Evolutionary conservation across 2,797 vertebrate species (phyloP).

Genomic region (Notoglanidium macrostoma): DNA sequence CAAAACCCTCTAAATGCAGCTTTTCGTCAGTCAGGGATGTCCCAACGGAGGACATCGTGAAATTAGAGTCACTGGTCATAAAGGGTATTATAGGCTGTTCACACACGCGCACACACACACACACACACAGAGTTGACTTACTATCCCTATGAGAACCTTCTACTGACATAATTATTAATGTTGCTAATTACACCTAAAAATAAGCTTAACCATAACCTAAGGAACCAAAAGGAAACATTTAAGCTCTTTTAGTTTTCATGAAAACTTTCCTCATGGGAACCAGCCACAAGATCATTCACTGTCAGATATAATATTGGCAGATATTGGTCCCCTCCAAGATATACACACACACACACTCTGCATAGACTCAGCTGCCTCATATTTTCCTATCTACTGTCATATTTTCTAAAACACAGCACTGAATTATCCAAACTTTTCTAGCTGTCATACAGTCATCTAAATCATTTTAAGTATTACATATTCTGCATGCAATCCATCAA

Average conservation of each 20-base stretch:
- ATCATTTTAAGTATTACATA: constrained; percentile 12
- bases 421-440: background rate
- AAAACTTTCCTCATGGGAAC: background rate
- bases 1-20: constrained; percentile 36
- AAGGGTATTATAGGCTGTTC: constrained; percentile 44
- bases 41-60: constrained; percentile 36
- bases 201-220: background rate
- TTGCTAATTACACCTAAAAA: background rate
- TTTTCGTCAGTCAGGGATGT: constrained; percentile 31
- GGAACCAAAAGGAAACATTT: background rate
- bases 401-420: constrained; percentile 18
- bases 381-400: constrained; percentile 17
- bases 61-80: constrained; percentile 39
- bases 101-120: background rate
- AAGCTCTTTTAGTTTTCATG: background rate
- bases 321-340: background rate
- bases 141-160: background rate
- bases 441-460: background rate
- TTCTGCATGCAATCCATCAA: background rate
- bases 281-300: background rate
- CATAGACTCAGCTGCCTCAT: background rate
- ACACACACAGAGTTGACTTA: background rate
- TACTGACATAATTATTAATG: background rate
- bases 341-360: background rate
- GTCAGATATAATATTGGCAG: background rate